Percentiles rank a stretch among this genome's conserved stretches.
Evolutionary conservation across 2,113 vertebrate species (phyloP).

Genomic region (Saguinus imperator): DNA sequence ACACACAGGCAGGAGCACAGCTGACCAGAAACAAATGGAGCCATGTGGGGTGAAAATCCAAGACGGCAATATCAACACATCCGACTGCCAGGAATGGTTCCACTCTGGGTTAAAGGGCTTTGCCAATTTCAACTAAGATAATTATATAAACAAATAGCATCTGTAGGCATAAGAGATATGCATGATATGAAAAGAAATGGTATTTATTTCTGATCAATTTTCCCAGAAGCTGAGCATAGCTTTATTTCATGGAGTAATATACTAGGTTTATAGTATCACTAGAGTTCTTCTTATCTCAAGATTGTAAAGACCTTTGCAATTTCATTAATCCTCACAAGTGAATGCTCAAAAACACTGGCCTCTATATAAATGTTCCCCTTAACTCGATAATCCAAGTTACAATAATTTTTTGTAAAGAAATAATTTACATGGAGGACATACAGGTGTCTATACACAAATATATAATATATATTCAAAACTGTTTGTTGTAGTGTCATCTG

Average conservation of each 20-base stretch:
- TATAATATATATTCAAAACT: not conserved
- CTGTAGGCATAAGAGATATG: not conserved
- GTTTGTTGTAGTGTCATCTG: not conserved
- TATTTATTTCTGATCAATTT: not conserved
- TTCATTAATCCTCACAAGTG: not conserved
- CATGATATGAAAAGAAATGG: not conserved
- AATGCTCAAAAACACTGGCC: not conserved
- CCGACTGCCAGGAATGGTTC: not conserved
- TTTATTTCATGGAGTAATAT: not conserved
- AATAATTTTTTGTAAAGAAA: not conserved
- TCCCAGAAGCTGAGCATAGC: not conserved
- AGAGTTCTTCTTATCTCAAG: not conserved
- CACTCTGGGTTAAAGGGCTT: not conserved
- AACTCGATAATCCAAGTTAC: not conserved
- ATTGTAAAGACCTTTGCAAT: not conserved
- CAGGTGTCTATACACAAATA: not conserved
- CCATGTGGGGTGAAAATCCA: not conserved
- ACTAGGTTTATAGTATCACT: not conserved
- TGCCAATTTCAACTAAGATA: not conserved
- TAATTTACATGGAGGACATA: not conserved
- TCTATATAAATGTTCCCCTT: not conserved
- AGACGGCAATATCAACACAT: not conserved
- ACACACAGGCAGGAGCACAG: not conserved
- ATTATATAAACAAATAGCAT: conserved; percentile 16
- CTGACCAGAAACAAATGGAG: not conserved